These are phyloP conservation scores for Pristionchus maxplancki DNA, from an alignment of 2,888 invertebrate species.

Conservation along the genomic window DNA sequence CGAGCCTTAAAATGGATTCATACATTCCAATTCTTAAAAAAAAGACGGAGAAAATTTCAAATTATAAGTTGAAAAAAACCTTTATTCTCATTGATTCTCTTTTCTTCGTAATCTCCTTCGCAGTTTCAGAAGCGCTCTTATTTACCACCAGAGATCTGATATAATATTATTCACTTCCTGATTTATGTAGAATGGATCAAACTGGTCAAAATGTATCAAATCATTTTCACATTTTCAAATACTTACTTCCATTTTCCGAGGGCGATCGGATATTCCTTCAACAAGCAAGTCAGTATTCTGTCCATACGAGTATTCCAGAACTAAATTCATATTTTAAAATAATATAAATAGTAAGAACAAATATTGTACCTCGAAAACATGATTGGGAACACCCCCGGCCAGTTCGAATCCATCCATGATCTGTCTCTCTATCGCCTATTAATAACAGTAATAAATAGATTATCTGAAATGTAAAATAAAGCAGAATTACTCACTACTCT, in stretches of 20 bases:
- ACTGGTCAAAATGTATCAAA: too few species aligned
- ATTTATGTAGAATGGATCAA: too few species aligned
- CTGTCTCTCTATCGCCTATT: not conserved
- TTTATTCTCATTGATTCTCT: constrained; percentile 36
- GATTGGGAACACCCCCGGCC: not conserved
- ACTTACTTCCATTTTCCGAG: not conserved
- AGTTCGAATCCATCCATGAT: not conserved
- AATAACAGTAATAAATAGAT: not conserved
- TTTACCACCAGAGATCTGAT: not conserved
- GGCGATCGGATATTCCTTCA: not conserved
- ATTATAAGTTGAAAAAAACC: too few species aligned
- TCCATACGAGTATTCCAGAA: constrained; percentile 23
- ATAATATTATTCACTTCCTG: too few species aligned
- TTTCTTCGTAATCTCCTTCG: not conserved
- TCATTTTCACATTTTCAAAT: too few species aligned
- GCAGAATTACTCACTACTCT: not conserved
- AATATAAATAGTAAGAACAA: not conserved
- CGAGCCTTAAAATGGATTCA: not conserved
- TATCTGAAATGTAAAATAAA: not conserved
- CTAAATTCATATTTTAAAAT: not conserved
- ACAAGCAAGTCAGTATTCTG: not conserved
- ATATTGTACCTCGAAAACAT: not conserved
- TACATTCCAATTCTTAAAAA: not conserved
- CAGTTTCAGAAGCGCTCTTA: not conserved
- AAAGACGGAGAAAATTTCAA: too few species aligned